Evolutionary conservation across 1,140 invertebrate genomes (phyloP).

Genomic region (Pissodes strobi): DNA sequence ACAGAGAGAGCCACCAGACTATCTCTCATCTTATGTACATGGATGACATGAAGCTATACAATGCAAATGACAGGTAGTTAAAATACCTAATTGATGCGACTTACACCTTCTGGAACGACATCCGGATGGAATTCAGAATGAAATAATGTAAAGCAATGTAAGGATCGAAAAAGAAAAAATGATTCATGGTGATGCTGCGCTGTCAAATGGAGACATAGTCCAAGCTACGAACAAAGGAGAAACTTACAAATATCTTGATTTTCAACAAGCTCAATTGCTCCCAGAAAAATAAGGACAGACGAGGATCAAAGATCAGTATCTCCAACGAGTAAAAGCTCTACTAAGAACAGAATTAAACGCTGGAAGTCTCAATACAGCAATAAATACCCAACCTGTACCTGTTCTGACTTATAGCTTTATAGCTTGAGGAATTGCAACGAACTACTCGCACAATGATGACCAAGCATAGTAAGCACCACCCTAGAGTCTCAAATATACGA

Average conservation of each 20-base stretch:
- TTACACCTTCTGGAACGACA: neutral
- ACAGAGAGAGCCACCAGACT: too few species aligned
- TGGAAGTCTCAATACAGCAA: neutral
- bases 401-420: neutral
- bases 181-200: neutral
- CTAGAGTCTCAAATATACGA: too few species aligned
- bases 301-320: neutral
- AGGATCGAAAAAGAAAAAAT: neutral
- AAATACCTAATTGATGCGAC: too few species aligned
- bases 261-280: neutral
- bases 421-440: too few species aligned
- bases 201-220: neutral
- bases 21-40: too few species aligned
- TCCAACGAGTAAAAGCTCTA: too few species aligned
- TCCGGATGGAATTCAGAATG: neutral
- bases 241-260: neutral
- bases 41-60: too few species aligned
- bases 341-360: too few species aligned
- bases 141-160: conserved; percentile 4
- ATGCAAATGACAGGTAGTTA: neutral
- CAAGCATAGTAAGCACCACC: too few species aligned
- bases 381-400: neutral
- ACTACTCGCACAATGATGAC: too few species aligned
- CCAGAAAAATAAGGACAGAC: neutral
- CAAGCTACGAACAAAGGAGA: too few species aligned